phyloP scores from a whole-genome alignment of 2,888 invertebrate species.

The Phyto melanocephala region DNA sequence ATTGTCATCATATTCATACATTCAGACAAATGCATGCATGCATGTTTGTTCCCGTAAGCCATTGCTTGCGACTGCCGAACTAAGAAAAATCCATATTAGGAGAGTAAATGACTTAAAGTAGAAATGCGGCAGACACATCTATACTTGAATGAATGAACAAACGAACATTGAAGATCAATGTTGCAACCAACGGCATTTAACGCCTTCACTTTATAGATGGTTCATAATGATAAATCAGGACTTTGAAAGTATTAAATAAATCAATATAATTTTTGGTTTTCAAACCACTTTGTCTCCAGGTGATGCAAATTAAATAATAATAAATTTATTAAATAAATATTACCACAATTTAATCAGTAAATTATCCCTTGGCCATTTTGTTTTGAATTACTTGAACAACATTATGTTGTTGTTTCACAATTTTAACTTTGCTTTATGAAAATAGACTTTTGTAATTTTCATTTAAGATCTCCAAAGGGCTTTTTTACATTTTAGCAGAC shows the following conservation, averaged over 20 bases:
- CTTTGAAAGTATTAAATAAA: conserved; percentile 5
- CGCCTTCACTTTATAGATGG: conserved; percentile 42
- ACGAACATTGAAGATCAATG: conserved; percentile 43
- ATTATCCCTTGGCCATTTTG: no score
- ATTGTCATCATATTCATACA: conserved; percentile 43
- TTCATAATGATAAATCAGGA: conserved; percentile 42
- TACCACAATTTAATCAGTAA: no score
- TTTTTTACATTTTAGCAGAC: no score
- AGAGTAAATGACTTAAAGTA: conserved; percentile 72
- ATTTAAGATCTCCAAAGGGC: no score
- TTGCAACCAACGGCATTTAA: conserved; percentile 59
- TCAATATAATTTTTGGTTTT: no score
- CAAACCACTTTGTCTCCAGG: no score
- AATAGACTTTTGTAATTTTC: no score
- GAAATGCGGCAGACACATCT: conserved; percentile 75
- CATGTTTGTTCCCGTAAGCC: not conserved
- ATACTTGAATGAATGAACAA: conserved; percentile 27
- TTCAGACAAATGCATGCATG: conserved; percentile 10
- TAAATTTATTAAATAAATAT: no score
- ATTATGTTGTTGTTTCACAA: no score
- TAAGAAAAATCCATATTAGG: conserved; percentile 72
- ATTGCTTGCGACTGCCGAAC: conserved; percentile 23
- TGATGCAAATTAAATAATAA: no score
- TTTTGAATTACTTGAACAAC: no score
- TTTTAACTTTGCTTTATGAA: no score